Base-by-base conservation (phyloP, 2,888 invertebrate genomes). In the Chaetogeoica ovagalla region DNA sequence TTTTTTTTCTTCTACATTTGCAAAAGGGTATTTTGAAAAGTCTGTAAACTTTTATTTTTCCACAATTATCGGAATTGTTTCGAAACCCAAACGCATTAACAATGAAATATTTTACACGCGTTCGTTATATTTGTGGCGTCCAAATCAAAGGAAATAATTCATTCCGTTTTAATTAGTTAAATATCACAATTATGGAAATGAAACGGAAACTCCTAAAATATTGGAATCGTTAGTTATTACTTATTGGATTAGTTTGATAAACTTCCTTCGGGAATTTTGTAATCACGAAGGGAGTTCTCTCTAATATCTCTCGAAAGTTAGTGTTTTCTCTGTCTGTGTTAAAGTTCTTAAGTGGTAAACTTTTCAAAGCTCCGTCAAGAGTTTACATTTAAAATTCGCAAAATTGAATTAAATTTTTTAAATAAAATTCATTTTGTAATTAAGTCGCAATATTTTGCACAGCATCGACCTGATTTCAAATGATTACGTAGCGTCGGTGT, bases 161-260 rank as follows among this genome's bases (percentile, higher is more conserved):
- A 59, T 75, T 43, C 57, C 23, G 7, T 74, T 55, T 65, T 74
- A 66, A 66, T 75, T 66, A 57, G 57, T 75, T 57, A 57, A 75
- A 75, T 75, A 75, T 75, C 57, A 66, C 75, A 75, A 75, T 75
- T 75, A 75, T 75, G 66, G 66, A 75, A 75, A 75, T 75, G 75
- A 75, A 75, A 66, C 75, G 17, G 65, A 66, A 75, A 75, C 75
- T 75, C 23, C 75, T 75, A 75, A 75, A 75, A 66, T 75, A 66
- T 75, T 23, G 75, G 66, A 66, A 66, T 57, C 66, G 75, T 66
- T 75, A 75, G 65, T 75, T 75, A 75, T 66, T 75, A 75, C 55
- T 75, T 66, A 75, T 75, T 66, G 66, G 43, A 75, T 75, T 75
- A 75, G 75, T 75, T 75, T 65, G 57, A 75, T 66, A 75, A 75